phyloP scores from a whole-genome alignment of 2,888 invertebrate genomes.

The Leucoma salicis region DNA sequence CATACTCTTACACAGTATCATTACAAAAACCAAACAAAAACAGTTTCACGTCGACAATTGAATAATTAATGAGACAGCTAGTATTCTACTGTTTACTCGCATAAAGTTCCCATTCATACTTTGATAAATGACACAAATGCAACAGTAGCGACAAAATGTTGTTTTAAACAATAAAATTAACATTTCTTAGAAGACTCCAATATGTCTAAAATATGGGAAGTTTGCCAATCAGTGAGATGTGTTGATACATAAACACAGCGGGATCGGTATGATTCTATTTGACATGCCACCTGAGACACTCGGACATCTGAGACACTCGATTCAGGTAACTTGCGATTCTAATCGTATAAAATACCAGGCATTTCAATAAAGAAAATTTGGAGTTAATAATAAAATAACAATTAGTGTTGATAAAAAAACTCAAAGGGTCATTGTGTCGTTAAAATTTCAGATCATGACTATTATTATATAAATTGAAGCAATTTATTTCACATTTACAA shows the following conservation, averaged over 20 bases:
- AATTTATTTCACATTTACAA: too few relatives aligned
- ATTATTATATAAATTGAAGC: too few relatives aligned
- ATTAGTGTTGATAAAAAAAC: too few relatives aligned
- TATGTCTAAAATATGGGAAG: not conserved
- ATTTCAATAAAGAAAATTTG: too few relatives aligned
- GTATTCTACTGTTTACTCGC: slow-evolving; percentile 32
- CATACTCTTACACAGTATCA: too few relatives aligned
- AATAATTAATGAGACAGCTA: slow-evolving; percentile 45
- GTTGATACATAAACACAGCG: not conserved
- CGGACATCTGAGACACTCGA: too few relatives aligned
- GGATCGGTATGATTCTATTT: not conserved
- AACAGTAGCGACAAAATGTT: slow-evolving; percentile 1
- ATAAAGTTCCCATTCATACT: slow-evolving; percentile 39
- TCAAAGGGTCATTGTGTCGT: too few relatives aligned
- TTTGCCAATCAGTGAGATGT: not conserved
- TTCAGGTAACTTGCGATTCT: too few relatives aligned
- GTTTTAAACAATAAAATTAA: not conserved
- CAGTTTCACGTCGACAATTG: slow-evolving; percentile 40
- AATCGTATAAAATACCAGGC: too few relatives aligned
- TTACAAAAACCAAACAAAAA: slow-evolving; percentile 36
- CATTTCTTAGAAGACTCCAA: not conserved
- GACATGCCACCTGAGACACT: not conserved
- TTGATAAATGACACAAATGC: slow-evolving; percentile 32
- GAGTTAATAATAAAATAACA: too few relatives aligned
- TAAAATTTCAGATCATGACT: too few relatives aligned